A percentile compares a stretch with the other conserved stretches of the same genome.
Conservation (phyloP, 2,888 invertebrate genomes). For the Drosophila ustulata region DNA sequence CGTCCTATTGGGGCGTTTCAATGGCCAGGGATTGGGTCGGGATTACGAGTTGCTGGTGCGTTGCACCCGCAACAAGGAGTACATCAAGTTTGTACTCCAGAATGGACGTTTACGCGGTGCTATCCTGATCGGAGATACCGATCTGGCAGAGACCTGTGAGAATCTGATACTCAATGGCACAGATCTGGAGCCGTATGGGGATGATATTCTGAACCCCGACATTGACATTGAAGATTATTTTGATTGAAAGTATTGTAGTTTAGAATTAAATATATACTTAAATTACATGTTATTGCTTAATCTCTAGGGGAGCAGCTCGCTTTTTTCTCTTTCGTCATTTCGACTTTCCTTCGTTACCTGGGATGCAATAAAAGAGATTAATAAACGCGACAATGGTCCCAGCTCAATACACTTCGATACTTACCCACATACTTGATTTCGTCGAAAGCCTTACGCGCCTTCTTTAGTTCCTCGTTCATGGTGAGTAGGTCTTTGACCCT, state of each 20-base stretch:
- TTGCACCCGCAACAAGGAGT: constrained; percentile 92
- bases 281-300: constrained; percentile 7
- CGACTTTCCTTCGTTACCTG: constrained; percentile 83
- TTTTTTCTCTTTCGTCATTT: constrained; percentile 79
- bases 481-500: constrained; percentile 98
- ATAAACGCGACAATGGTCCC: not conserved
- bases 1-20: constrained; percentile 95
- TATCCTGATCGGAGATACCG: constrained; percentile 97
- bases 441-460: constrained; percentile 99
- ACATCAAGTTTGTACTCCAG: constrained; percentile 94
- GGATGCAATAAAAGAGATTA: not conserved
- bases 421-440: constrained; percentile 98
- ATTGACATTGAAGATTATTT: constrained; percentile 99
- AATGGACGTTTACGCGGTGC: constrained; percentile 96
- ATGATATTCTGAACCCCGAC: constrained; percentile 96
- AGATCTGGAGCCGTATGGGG: constrained; percentile 94
- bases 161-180: constrained; percentile 98
- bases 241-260: constrained; percentile 88
- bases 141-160: constrained; percentile 98
- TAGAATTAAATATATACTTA: constrained; percentile 26
- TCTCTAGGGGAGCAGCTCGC: constrained; percentile 21
- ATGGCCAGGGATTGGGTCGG: constrained; percentile 93
- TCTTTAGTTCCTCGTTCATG: constrained; percentile 99
- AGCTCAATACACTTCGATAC: constrained; percentile 45
- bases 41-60: constrained; percentile 94